These are phyloP conservation scores for Oriolus oriolus DNA, from an alignment of 2,113 vertebrate genomes.

Conservation along the genomic window DNA sequence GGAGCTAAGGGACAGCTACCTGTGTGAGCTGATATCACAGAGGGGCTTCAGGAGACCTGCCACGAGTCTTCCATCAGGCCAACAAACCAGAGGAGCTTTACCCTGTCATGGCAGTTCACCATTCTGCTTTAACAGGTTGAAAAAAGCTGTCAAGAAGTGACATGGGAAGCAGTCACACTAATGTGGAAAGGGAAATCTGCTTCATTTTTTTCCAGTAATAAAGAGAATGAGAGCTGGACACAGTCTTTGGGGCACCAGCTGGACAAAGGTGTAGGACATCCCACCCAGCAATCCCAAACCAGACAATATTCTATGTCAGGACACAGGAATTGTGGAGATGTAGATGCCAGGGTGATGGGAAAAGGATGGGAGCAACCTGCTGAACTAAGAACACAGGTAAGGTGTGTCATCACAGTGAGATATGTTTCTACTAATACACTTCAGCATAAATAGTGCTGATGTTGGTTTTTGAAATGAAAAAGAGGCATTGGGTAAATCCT, in stretches of 20 bases:
- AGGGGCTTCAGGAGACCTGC: neutral
- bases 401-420: neutral
- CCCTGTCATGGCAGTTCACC: neutral
- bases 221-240: neutral
- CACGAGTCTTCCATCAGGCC: neutral
- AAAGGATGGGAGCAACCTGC: neutral
- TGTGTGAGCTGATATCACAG: neutral
- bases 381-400: neutral
- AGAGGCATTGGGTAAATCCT: neutral
- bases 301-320: neutral
- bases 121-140: neutral
- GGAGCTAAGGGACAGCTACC: neutral
- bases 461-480: neutral
- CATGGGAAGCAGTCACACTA: fast-evolving
- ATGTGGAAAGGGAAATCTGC: neutral
- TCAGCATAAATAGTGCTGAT: neutral
- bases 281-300: neutral
- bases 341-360: neutral
- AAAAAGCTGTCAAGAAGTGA: neutral
- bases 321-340: neutral
- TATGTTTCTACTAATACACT: neutral
- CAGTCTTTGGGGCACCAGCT: neutral
- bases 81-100: neutral
- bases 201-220: neutral
- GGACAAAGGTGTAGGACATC: neutral